phyloP scores from a whole-genome alignment of 2,113 vertebrate species.

The Theristicus caerulescens region DNA sequence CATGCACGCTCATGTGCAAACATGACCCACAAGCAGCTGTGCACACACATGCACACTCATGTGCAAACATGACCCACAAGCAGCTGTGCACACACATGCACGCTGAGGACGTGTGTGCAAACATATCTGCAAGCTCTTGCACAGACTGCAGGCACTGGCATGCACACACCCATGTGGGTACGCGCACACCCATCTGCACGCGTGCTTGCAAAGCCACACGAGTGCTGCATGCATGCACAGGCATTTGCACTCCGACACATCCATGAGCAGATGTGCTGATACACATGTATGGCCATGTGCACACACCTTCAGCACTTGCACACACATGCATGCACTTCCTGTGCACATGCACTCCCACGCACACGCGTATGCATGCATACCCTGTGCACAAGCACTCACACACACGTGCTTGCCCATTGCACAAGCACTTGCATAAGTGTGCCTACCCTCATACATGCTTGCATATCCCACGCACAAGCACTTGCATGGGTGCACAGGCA shows the following conservation, averaged over 20 bases:
- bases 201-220: background rate
- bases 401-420: background rate
- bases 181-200: rapidly evolving
- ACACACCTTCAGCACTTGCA: background rate
- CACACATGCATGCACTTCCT: rapidly evolving
- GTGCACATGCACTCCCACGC: too few species aligned
- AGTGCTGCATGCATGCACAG: rapidly evolving
- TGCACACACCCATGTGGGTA: rapidly evolving
- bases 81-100: background rate
- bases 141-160: rapidly evolving
- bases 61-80: background rate
- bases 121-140: background rate
- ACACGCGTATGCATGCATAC: background rate
- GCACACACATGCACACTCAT: rapidly evolving
- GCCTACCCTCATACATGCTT: rapidly evolving
- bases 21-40: too few species aligned
- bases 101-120: rapidly evolving
- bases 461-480: too few species aligned
- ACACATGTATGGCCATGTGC: rapidly evolving
- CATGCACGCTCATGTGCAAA: too few species aligned
- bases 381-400: background rate
- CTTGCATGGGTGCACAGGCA: too few species aligned
- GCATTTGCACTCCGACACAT: rapidly evolving
- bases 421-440: too few species aligned
- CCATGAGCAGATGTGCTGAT: background rate